Percentiles rank a stretch among this genome's conserved stretches.
These are phyloP conservation scores for Catocala fraxini DNA, from an alignment of 2,888 invertebrate genomes.

Conservation along the genomic window DNA sequence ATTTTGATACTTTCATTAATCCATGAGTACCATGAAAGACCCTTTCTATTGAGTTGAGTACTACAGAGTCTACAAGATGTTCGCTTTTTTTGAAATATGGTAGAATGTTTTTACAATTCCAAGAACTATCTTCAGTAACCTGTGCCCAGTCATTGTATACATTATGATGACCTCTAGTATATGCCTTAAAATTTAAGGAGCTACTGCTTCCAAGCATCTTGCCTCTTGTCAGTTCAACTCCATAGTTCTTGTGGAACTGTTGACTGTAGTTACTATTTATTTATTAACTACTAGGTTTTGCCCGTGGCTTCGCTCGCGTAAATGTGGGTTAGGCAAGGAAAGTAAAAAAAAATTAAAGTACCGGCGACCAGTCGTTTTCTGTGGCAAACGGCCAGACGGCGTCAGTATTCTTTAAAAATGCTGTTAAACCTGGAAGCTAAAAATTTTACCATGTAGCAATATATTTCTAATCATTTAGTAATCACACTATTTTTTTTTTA, in stretches of 20 bases:
- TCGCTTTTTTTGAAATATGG: slow-evolving; percentile 83
- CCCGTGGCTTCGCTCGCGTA: no score
- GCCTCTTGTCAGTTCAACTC: slow-evolving; percentile 74
- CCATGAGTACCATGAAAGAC: slow-evolving; percentile 72
- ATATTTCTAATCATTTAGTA: no score
- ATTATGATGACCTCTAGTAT: slow-evolving; percentile 72
- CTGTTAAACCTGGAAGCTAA: slow-evolving; percentile 33
- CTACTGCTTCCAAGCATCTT: slow-evolving; percentile 88
- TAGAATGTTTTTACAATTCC: slow-evolving; percentile 83
- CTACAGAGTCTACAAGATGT: slow-evolving; percentile 54
- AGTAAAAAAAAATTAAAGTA: no score
- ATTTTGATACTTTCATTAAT: slow-evolving; percentile 66
- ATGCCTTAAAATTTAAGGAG: slow-evolving; percentile 82
- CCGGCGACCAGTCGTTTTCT: no score
- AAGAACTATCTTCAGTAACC: slow-evolving; percentile 75
- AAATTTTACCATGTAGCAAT: no score
- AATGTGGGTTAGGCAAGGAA: no score
- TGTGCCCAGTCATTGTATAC: slow-evolving; percentile 81
- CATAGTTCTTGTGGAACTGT: slow-evolving; percentile 33
- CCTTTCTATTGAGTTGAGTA: slow-evolving; percentile 34
- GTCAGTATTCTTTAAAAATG: slow-evolving; percentile 29
- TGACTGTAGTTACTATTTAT: slow-evolving; percentile 57
- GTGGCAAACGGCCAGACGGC: slow-evolving; percentile 63
- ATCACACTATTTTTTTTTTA: no score
- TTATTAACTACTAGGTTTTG: no score